Conservation (phyloP, 2,113 vertebrate species). For the Thomomys bottae region DNA sequence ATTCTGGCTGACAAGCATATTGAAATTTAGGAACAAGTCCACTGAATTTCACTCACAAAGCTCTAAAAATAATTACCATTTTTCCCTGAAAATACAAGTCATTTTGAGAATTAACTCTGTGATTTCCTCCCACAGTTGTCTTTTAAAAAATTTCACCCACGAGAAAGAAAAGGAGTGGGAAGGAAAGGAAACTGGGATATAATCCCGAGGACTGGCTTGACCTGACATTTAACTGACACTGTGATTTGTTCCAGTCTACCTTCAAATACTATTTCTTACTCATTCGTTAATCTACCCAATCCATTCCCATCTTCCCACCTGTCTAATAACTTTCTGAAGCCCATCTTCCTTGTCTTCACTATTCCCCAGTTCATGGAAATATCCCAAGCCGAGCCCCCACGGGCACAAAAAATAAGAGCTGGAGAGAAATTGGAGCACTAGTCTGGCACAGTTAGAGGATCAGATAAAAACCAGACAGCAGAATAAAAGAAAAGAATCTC, state of each 20-base stretch:
- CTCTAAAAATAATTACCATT: neutral
- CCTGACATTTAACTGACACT: neutral
- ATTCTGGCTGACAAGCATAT: neutral
- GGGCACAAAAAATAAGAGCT: conserved; percentile 41
- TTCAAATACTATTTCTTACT: neutral
- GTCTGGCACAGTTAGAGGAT: neutral
- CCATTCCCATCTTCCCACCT: neutral
- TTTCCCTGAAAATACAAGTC: conserved; percentile 42
- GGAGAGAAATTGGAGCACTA: conserved; percentile 21
- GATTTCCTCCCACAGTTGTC: neutral
- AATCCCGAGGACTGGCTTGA: conserved; percentile 1
- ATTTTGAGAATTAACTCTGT: neutral
- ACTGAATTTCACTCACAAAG: neutral
- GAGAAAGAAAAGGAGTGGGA: neutral
- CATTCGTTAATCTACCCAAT: neutral
- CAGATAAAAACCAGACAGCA: conserved; percentile 56
- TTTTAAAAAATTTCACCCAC: neutral
- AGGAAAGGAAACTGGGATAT: neutral
- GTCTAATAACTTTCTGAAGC: neutral
- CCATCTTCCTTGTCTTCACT: neutral
- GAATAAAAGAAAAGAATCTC: neutral
- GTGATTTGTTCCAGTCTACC: neutral
- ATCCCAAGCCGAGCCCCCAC: neutral
- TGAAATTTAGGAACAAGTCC: neutral
- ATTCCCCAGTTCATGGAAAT: neutral